Base-by-base conservation (phyloP, 1,140 invertebrate species). In the Acromyrmex charruanus region DNA sequence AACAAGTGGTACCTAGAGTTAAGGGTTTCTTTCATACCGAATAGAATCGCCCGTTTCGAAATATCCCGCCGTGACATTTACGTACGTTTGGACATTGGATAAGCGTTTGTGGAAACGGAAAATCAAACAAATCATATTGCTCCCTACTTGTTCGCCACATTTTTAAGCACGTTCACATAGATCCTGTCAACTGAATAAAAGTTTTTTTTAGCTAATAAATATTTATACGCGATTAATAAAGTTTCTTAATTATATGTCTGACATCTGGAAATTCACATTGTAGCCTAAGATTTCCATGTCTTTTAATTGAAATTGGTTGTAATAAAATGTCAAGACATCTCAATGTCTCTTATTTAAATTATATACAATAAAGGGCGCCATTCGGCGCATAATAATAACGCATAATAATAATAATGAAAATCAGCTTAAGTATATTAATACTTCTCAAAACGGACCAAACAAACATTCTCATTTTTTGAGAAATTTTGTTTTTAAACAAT, bases 1-100 rank as follows among this genome's bases (percentile, higher is more conserved):
- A 93, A 94, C 93, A 94, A 93, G 93, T 93, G 93, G 93, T 89
- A 91, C 89, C 87, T 81, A 87, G 68, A 81, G 69, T 74, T 74
- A 85, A 88, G 80, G 80, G 85, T 81, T 55, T 75, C 61, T 90
- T 90, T 90, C 63, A 89, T 80, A 49, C 51, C 49, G 59, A 89
- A 69, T 77, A 44, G 55, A 90, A 89, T 89, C 82, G 72, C 25
- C 69, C 59, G 49, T 63, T 68, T 44, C 59, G 85, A 89, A 90
- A 90, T 77, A 89, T 77, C 74, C 89, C 75, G 69, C 18, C 68
- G 55, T 53, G 28, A 74, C 77, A 71, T 71, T 49, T 49, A 53
- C 61, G 25, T 59, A 28, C 25, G n/a, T 21, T 55, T 51, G 16
- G 18, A 66, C 10, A 59, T 61, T 16, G 69, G 55, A 61, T 49